Base-by-base conservation (phyloP, 2,113 vertebrate genomes). In the Puntigrus tetrazona region DNA sequence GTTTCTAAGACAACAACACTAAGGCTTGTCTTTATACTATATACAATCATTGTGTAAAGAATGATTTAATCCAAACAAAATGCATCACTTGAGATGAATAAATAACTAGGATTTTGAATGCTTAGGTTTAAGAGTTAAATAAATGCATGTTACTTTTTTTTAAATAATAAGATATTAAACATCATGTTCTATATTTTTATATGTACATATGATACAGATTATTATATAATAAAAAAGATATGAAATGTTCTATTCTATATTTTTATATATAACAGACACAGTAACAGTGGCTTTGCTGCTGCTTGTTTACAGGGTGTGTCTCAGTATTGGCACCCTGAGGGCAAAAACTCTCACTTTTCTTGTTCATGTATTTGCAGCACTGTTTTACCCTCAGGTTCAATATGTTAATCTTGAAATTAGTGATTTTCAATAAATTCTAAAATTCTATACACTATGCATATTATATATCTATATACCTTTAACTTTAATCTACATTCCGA, bases 241-340 rank as follows among this genome's bases (percentile, higher is more conserved):
- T 14, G 1, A 25, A 78, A 38, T 13, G 20, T 16, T 36, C 1
- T 36, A 38, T 78, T 59, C 13, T 61, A 14, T 9, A 27, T 43
- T 43, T 0, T 20, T 3, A 3, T n/a, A 45, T n/a, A 45, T 80
- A 20, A 41, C n/a, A 27, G 25, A 65, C 36, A 29, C 18, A 47
- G 41, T 45, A 69, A 4, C 0, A 0, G 13, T n/a, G n/a, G 22
- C 22, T 57, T 41, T 22, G 70, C 72, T 34, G 25, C 8, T 61
- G 59, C 70, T 61, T 57, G 55, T 75, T 47, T 16, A 45, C 3
- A 45, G 70, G 81, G 70, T 83, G 81, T 75, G 81, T 31, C 81
- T 59, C 70, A n/a, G 7, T 83, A 45, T 61, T 83, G 34, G 36
- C 16, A n/a, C 27, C 81, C 81, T 63, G 52, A 61, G 52, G 70